Conservation (phyloP, 2,888 invertebrate species). For the Harpalus rubripes region DNA sequence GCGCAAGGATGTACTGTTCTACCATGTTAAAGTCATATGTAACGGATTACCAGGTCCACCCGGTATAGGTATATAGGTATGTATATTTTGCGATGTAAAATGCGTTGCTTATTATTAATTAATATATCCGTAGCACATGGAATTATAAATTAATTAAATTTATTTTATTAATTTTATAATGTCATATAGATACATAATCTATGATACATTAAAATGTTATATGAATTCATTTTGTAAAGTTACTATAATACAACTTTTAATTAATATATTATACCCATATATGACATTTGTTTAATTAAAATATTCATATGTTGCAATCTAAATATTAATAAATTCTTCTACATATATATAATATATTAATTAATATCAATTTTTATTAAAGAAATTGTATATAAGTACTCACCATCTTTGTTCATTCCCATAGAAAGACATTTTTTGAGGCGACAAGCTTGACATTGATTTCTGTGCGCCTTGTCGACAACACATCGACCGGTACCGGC, state of each 20-base stretch:
- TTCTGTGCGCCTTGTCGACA: conserved; percentile 99
- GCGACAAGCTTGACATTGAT: conserved; percentile 99
- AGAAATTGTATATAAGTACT: conserved; percentile 76
- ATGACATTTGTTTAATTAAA: neutral
- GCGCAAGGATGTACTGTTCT: too few species aligned
- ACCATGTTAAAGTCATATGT: too few species aligned
- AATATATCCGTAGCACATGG: neutral
- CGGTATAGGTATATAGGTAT: too few species aligned
- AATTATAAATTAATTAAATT: conserved; percentile 32
- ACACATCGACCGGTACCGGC: conserved; percentile 98
- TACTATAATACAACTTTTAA: conserved; percentile 22
- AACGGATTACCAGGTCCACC: too few species aligned
- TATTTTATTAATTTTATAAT: conserved; percentile 31
- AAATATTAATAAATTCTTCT: neutral
- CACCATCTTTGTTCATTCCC: conserved; percentile 99
- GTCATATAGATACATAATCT: conserved; percentile 11
- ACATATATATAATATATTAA: neutral
- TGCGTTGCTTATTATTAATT: neutral
- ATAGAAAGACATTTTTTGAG: conserved; percentile 98
- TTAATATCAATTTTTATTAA: neutral
- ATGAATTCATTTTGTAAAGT: conserved; percentile 5
- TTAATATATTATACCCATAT: conserved; percentile 3
- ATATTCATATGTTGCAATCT: neutral
- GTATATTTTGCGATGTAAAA: neutral
- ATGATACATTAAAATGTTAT: conserved; percentile 26